Base-by-base conservation (phyloP, 2,888 invertebrate species). In the Macrophya annulata region DNA sequence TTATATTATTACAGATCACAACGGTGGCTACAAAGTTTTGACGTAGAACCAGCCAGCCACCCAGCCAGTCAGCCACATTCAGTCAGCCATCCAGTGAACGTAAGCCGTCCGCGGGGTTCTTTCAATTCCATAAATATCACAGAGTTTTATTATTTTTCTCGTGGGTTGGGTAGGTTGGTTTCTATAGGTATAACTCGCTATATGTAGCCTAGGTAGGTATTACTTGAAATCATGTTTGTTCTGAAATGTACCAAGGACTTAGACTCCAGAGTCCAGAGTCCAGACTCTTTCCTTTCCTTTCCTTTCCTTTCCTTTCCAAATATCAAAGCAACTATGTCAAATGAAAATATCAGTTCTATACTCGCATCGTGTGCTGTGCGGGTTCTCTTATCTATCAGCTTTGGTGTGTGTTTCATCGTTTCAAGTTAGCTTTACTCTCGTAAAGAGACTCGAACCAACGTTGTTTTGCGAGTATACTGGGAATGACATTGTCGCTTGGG, bases 181-280 rank as follows among this genome's bases (percentile, higher is more conserved):
- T 21, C 21, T 48, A 48, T 62, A 25, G 25, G 25, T 62, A 48
- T 48, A 25, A 10, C 15, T 37, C 8, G 31, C 12, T 31, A 48
- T 31, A 48, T 12, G 15, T 48, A 48, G 48, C 17, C 17, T 8
- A 40, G 31, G 31, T 43, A 37, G 81, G 62, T 86, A 85, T 91
- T 92, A 90, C 90, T 89, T 88, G 86, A 90, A 90, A 90, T 92
- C 90, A 89, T 90, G 89, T 91, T 91, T 90, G 90, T 89, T 87
- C 89, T 89, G 89, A 89, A 92, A 90, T 89, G 88, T 87, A 83
- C 81, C 15, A 15, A 40, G 37, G 31, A 17, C 17, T 40, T 31
- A 37, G 55, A 79, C 55, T 76, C 21, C 48, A 59, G n/a, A 55
- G 6, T 62, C 31, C 76, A 76, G 48, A 48, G 48, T 76, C 68